Percentiles rank a stretch among this genome's conserved stretches.
Evolutionary conservation across 2,888 invertebrate species (phyloP).

Genomic region (Furcula furcula): DNA sequence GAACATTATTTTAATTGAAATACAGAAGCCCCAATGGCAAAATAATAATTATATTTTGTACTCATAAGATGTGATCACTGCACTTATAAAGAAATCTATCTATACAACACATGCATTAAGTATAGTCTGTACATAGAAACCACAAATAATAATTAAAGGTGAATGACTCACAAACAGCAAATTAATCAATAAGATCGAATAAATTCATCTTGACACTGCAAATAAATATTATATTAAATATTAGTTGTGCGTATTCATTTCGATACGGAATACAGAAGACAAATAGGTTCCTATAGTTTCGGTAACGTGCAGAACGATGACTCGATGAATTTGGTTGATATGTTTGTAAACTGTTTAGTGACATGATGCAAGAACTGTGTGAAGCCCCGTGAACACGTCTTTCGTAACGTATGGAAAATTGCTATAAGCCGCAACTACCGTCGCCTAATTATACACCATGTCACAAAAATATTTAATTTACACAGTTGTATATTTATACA

Average conservation of each 20-base stretch:
- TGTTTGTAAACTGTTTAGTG: conserved; percentile 56
- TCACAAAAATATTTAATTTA: conserved; percentile 76
- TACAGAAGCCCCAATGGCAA: conserved; percentile 23
- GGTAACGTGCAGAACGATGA: conserved; percentile 43
- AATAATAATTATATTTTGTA: conserved; percentile 29
- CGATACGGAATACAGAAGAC: conserved; percentile 33
- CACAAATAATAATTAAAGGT: conserved; percentile 47
- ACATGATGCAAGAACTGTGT: conserved; percentile 72
- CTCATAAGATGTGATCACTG: conserved; percentile 25
- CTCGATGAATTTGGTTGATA: conserved; percentile 59
- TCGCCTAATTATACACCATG: conserved; percentile 66
- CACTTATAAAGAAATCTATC: conserved; percentile 27
- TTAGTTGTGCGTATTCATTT: conserved; percentile 62
- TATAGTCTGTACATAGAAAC: conserved; percentile 32
- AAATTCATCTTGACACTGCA: conserved; percentile 18
- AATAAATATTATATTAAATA: conserved; percentile 26
- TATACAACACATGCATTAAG: conserved; percentile 18
- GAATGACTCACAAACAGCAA: conserved; percentile 43
- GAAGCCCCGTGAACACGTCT: conserved; percentile 56
- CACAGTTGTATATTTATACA: conserved; percentile 62
- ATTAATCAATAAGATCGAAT: conserved; percentile 19
- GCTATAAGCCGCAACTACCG: conserved; percentile 49
- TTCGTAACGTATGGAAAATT: conserved; percentile 61
- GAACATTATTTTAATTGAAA: conserved; percentile 16
- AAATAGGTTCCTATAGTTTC: conserved; percentile 19